These are phyloP conservation scores for Amphiprion clarkii DNA, from an alignment of 2,797 vertebrate species.

Conservation along the genomic window DNA sequence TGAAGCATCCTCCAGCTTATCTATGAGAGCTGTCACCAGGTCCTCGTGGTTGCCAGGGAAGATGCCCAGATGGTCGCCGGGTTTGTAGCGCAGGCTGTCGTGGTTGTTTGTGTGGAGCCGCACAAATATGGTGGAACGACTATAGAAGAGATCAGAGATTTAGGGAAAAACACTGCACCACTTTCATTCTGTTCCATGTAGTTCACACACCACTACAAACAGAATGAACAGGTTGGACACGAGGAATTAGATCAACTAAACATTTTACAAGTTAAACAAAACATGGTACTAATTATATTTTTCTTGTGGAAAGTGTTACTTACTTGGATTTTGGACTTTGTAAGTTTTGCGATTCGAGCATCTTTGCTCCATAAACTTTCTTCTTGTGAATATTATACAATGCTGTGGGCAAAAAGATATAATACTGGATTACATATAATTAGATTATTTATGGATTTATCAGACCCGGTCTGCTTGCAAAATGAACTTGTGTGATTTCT, in stretches of 20 bases:
- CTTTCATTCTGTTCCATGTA: constrained; percentile 40
- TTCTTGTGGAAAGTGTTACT: constrained; percentile 44
- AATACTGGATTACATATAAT: neutral
- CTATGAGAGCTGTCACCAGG: constrained; percentile 92
- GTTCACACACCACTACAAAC: constrained; percentile 16
- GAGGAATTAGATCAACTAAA: constrained; percentile 4
- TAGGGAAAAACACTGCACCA: constrained; percentile 19
- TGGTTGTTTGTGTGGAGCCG: constrained; percentile 93
- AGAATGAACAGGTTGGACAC: neutral
- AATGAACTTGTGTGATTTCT: neutral
- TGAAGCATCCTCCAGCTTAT: constrained; percentile 94
- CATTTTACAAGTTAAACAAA: constrained; percentile 1
- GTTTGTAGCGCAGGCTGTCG: constrained; percentile 91
- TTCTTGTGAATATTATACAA: constrained; percentile 95
- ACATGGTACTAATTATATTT: neutral
- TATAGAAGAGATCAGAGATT: constrained; percentile 67
- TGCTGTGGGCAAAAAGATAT: constrained; percentile 81
- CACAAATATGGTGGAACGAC: constrained; percentile 95
- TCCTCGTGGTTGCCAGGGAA: constrained; percentile 96
- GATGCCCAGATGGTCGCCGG: constrained; percentile 96
- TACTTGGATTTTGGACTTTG: constrained; percentile 96
- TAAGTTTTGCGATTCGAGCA: constrained; percentile 92
- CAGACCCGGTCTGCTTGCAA: neutral
- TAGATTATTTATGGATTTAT: constrained; percentile 3
- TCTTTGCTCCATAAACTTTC: constrained; percentile 91